These are phyloP conservation scores for Cataglyphis albicans DNA, from an alignment of 2,888 invertebrate species.

Conservation along the genomic window DNA sequence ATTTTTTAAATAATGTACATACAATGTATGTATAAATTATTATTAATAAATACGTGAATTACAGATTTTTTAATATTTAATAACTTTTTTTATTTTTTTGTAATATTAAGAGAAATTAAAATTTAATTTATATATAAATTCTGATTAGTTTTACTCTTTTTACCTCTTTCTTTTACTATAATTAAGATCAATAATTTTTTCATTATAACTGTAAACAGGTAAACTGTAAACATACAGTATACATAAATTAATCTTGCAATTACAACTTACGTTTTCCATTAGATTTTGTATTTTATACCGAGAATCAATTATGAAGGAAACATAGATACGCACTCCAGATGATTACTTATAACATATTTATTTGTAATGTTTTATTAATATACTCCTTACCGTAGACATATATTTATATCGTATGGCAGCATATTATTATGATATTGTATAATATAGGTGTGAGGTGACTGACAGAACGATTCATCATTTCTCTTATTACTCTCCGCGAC, in stretches of 20 bases:
- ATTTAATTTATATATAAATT: background rate
- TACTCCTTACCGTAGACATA: conserved; percentile 85
- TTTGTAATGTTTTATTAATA: conserved; percentile 83
- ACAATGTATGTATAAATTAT: background rate
- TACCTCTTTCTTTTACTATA: background rate
- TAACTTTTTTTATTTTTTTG: background rate
- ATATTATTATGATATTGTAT: conserved; percentile 85
- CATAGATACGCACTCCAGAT: background rate
- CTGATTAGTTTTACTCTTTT: background rate
- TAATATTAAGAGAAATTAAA: background rate
- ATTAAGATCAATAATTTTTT: background rate
- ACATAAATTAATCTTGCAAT: background rate
- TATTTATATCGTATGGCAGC: conserved; percentile 86
- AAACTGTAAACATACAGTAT: background rate
- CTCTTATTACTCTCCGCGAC: conserved; percentile 68
- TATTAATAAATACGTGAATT: background rate
- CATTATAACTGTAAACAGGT: background rate
- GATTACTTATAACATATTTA: conserved; percentile 82
- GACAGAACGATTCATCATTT: conserved; percentile 81
- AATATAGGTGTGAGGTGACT: conserved; percentile 84
- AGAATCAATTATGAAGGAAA: background rate
- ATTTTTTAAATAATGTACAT: background rate
- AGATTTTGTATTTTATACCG: background rate
- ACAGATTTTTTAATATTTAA: background rate
- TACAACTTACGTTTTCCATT: background rate